Evolutionary conservation across 2,113 vertebrate species (phyloP).

Genomic region (Mus musculus): DNA sequence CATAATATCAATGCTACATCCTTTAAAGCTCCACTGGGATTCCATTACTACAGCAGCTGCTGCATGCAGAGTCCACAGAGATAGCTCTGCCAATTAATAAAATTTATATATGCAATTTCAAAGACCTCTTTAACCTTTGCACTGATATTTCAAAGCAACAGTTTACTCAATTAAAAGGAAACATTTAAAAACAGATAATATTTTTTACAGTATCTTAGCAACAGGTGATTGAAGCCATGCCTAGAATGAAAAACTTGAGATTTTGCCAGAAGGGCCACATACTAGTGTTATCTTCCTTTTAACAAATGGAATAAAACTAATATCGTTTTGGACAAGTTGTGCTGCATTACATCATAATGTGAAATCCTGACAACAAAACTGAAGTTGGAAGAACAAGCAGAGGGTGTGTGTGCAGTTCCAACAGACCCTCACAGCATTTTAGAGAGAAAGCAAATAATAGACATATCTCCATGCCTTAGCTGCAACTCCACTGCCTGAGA

Average conservation of each 20-base stretch:
- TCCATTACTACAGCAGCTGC: constrained; percentile 74
- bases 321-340: constrained; percentile 90
- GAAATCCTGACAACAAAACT: constrained; percentile 83
- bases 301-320: constrained; percentile 91
- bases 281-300: constrained; percentile 88
- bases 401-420: not conserved
- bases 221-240: constrained; percentile 91
- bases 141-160: constrained; percentile 87
- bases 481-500: not conserved
- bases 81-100: constrained; percentile 74
- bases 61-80: constrained; percentile 76
- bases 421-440: not conserved
- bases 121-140: constrained; percentile 85
- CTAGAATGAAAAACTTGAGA: constrained; percentile 85
- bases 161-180: constrained; percentile 89
- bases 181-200: constrained; percentile 90
- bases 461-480: not conserved
- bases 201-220: constrained; percentile 92
- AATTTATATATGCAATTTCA: constrained; percentile 71
- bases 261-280: constrained; percentile 87
- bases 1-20: not conserved
- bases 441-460: not conserved
- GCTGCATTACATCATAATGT: constrained; percentile 88
- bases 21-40: constrained; percentile 48
- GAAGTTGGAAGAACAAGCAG: constrained; percentile 55